Evolutionary conservation across 2,797 vertebrate species (phyloP), one percentile per base, ranked within the genome.

Genomic region (Cryptoblepharus egeriae): DNA sequence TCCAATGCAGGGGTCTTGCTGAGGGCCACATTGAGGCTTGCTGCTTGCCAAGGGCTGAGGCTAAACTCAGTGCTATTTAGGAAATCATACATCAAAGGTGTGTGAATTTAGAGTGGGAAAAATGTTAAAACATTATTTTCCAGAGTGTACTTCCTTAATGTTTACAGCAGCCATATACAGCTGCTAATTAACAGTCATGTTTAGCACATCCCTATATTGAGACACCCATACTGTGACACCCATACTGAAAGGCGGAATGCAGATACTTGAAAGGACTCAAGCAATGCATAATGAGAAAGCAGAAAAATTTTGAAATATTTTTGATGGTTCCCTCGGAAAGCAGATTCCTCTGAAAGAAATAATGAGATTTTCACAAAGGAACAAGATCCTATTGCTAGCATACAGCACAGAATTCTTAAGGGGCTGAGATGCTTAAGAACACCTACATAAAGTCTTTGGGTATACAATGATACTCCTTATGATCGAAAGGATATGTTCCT

Each of bases 181-280:
- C 11, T 55, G 52, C 52, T 18, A 55, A 55, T 55, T 55, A 55
- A 55, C 52, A 55, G 39, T 42, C 52, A 55, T 55, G 52, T 55
- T 13, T 11, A 55, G 16, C 52, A 6, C 15, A 55, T 3, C 16
- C 52, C 2, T 68, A 39, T 24, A 35, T 30, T 13, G 13, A 15
- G 63, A 18, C 5, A 32, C 30, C 6, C 32, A 3, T 3, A 3
- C 52, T 13, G 6, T 55, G n/a, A n/a, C 16, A n/a, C n/a, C 30
- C 63, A 32, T 64, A 64, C 63, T 63, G 24, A 63, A 63, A 64
- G 30, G 13, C 18, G 63, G 85, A 64, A 90, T 80, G 89, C 90
- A 95, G 94, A 94, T 95, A 90, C 94, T 93, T 89, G 85, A 89
- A 92, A 73, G 84, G 84, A 61, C 89, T 87, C 90, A 92, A 93